Conservation (phyloP, 2,888 invertebrate species). For the Epirrhoe alternata region DNA sequence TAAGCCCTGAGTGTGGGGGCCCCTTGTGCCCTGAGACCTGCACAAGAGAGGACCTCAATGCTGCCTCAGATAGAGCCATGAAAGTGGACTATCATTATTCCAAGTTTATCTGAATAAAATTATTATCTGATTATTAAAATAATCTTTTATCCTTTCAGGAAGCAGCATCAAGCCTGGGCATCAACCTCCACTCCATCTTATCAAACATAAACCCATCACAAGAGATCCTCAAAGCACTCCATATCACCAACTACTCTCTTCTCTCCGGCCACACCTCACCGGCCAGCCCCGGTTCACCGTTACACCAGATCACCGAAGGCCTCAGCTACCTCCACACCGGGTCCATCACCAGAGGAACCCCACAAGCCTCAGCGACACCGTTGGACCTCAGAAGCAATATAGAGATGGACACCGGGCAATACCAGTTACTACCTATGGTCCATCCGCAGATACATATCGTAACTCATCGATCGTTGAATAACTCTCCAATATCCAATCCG, state of each 20-base stretch:
- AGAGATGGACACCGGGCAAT: slow-evolving; percentile 81
- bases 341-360: slow-evolving; percentile 89
- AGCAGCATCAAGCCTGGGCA: slow-evolving; percentile 81
- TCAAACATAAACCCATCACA: slow-evolving; percentile 65
- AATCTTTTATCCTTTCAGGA: slow-evolving; percentile 56
- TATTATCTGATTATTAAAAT: too few species aligned
- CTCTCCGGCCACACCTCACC: slow-evolving; percentile 63
- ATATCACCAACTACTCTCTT: slow-evolving; percentile 62
- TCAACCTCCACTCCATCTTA: slow-evolving; percentile 75
- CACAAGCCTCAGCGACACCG: slow-evolving; percentile 84
- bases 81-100: too few species aligned
- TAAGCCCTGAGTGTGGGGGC: too few species aligned
- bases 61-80: too few species aligned
- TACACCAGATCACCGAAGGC: slow-evolving; percentile 88
- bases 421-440: slow-evolving; percentile 72
- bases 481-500: slow-evolving; percentile 87
- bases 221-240: slow-evolving; percentile 63
- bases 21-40: too few species aligned
- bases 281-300: slow-evolving; percentile 75
- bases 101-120: too few species aligned
- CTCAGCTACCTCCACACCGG: slow-evolving; percentile 91
- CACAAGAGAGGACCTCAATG: too few species aligned
- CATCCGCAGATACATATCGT: slow-evolving; percentile 76
- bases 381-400: slow-evolving; percentile 81
- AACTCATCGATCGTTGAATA: slow-evolving; percentile 84